Evolutionary conservation across 1,140 invertebrate species (phyloP).

Genomic region (Camponotus vicinus): DNA sequence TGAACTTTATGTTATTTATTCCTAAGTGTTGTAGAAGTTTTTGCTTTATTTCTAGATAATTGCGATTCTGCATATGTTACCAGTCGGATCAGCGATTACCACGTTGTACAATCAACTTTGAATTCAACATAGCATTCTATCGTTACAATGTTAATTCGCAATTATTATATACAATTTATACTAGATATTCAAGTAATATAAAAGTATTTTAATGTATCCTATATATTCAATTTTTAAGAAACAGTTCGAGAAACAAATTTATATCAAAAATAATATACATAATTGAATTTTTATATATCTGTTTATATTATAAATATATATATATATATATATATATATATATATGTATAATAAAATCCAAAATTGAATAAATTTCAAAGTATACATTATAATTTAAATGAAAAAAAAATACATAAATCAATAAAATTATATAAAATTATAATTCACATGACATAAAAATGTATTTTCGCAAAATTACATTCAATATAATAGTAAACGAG

Average conservation of each 20-base stretch:
- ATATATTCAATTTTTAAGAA: neutral
- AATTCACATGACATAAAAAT: constrained; percentile 17
- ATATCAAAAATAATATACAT: neutral
- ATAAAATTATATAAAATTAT: neutral
- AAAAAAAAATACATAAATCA: neutral
- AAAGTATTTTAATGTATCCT: neutral
- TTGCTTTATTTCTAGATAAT: constrained; percentile 78
- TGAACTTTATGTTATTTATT: neutral
- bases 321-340: neutral
- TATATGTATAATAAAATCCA: neutral
- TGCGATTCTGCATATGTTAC: constrained; percentile 74
- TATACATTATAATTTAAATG: neutral
- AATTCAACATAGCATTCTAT: neutral
- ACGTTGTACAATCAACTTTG: constrained; percentile 32
- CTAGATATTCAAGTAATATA: neutral
- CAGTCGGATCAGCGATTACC: constrained; percentile 74
- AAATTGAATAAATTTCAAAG: neutral
- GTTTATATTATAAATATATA: neutral
- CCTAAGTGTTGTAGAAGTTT: constrained; percentile 18
- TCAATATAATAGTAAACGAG: neutral
- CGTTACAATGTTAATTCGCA: neutral
- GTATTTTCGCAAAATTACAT: neutral
- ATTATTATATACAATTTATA: neutral
- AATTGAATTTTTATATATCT: neutral
- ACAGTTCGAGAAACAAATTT: constrained; percentile 9